phyloP scores from a whole-genome alignment of 2,888 invertebrate species.

The Alviniconcha strummeri region DNA sequence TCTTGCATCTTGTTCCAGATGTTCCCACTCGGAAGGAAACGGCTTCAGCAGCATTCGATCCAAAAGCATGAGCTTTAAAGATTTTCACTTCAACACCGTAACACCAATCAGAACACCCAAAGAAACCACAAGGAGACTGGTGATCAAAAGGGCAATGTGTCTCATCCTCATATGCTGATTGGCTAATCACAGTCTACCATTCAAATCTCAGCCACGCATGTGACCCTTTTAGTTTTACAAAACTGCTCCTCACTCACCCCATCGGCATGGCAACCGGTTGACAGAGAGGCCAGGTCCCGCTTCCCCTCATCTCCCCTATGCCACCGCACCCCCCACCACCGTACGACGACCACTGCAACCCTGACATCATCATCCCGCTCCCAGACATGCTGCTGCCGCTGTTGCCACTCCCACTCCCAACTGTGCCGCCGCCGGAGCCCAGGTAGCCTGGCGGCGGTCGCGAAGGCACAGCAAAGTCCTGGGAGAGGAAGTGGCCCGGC shows the following conservation, averaged over 20 bases:
- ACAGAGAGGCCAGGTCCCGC: conserved; percentile 39
- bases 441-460: conserved; percentile 8
- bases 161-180: too few relatives aligned
- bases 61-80: too few relatives aligned
- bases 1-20: too few relatives aligned
- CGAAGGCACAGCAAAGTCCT: neutral
- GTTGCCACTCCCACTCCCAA: conserved; percentile 4
- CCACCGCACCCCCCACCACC: conserved; percentile 25
- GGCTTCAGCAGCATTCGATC: too few relatives aligned
- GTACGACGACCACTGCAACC: conserved; percentile 33
- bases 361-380: conserved; percentile 16
- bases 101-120: too few relatives aligned
- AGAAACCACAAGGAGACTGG: too few relatives aligned
- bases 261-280: conserved; percentile 15
- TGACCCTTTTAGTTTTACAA: too few relatives aligned
- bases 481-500: neutral
- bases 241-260: conserved; percentile 15
- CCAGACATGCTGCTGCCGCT: neutral
- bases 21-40: too few relatives aligned
- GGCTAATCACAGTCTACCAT: too few relatives aligned
- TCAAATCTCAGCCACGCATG: too few relatives aligned
- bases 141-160: too few relatives aligned
- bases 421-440: conserved; percentile 5
- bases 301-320: conserved; percentile 27
- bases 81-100: too few relatives aligned